Evolutionary conservation across 2,113 vertebrate species (phyloP), one percentile per base, ranked within the genome.

Genomic region (Ciconia boyciana): DNA sequence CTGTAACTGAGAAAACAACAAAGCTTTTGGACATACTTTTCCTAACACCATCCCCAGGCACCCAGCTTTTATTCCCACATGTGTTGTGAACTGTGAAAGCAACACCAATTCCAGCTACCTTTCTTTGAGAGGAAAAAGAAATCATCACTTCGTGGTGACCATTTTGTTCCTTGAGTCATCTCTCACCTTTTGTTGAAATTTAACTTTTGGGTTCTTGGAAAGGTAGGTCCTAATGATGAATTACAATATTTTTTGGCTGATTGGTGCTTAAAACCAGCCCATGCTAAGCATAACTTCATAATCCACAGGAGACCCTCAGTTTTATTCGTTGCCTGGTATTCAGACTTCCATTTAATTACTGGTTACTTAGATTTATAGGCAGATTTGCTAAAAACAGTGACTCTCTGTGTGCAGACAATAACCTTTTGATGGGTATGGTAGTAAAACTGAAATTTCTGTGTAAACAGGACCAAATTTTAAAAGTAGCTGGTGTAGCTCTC

Each of bases 321-420:
- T 98, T 98, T 97, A 95, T 96, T 94, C 83, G 94, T 97, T 94
- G 94, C 95, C 97, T 96, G 96, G 84, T 94, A 95, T 96, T 94
- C 97, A 94, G 94, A 96, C 81, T 94, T 83, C 76, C 83, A 89
- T 97, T 98, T 97, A 97, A 97, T 96, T 96, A 96, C 85, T 90
- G 90, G 92, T 94, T 96, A 83, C 93, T 93, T 96, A 97, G 94
- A 93, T 97, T 87, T 87, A 95, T 92, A 92, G 86, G 87, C 94
- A 97, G 96, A 96, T 93, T 97, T 93, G 78, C 93, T 96, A 94
- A 97, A 97, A 94, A 96, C 83, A 97, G 95, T 83, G 83, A 61
- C 93, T 96, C 92, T 96, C 94, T 93, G 60, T 93, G 82, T 96
- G 95, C 93, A 97, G 95, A 96, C 92, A 94, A 97, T 95, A 95